phyloP scores from a whole-genome alignment of 2,797 vertebrate species.

The Toxotes lorentzi region DNA sequence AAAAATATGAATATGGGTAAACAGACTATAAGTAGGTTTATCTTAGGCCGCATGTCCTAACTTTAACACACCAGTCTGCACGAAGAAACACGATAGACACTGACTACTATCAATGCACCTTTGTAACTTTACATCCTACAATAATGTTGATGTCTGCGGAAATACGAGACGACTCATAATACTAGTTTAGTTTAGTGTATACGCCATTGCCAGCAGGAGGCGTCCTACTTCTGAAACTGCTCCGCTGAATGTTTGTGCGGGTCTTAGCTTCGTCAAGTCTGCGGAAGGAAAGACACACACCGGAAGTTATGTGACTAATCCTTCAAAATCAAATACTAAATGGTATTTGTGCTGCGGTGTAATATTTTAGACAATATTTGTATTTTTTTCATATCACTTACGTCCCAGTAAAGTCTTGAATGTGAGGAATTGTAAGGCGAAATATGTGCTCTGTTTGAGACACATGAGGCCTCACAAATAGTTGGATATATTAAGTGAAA shows the following conservation, averaged over 20 bases:
- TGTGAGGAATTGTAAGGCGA: neutral
- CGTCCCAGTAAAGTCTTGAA: fast-evolving
- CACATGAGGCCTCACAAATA: too few relatives aligned
- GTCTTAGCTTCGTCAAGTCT: constrained; percentile 26
- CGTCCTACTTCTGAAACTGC: constrained; percentile 8
- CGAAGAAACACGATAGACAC: neutral
- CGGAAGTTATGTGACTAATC: neutral
- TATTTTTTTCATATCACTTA: neutral
- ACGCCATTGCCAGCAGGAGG: constrained; percentile 40
- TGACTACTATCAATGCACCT: neutral
- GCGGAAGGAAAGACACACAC: neutral
- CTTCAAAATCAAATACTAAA: constrained; percentile 26
- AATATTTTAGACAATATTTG: neutral
- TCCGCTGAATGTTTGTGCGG: neutral
- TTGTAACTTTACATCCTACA: constrained; percentile 18
- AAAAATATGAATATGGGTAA: neutral
- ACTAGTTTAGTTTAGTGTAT: neutral
- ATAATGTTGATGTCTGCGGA: constrained; percentile 10
- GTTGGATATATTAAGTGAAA: neutral
- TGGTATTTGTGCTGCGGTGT: too few relatives aligned
- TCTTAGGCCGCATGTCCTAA: neutral
- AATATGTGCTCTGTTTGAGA: neutral
- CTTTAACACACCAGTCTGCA: neutral
- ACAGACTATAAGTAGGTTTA: neutral
- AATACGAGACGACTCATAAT: constrained; percentile 11